These are phyloP conservation scores for Acleris literana DNA, from an alignment of 2,888 invertebrate species.

Conservation along the genomic window DNA sequence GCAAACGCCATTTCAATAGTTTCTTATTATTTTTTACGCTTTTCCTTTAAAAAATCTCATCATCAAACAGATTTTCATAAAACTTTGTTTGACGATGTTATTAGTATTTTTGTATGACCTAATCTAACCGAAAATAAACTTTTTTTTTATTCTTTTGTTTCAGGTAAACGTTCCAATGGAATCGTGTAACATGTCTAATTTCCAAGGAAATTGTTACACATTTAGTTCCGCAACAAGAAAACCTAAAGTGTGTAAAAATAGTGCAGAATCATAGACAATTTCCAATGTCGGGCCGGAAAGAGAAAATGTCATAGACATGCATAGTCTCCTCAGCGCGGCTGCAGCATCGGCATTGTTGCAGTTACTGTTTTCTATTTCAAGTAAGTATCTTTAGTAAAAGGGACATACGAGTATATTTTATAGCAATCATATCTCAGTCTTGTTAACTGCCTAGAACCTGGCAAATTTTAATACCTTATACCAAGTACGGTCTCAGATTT, in stretches of 20 bases:
- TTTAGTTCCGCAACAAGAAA: slow-evolving; percentile 58
- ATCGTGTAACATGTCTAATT: slow-evolving; percentile 4
- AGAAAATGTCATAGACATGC: slow-evolving; percentile 74
- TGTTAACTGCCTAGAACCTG: no score
- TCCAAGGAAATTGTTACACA: slow-evolving; percentile 9
- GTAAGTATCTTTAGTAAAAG: slow-evolving; percentile 47
- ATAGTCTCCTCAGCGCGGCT: slow-evolving; percentile 71
- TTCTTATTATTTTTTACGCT: no score
- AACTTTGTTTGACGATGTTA: no score
- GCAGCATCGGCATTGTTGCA: slow-evolving; percentile 74
- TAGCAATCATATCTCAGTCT: no score
- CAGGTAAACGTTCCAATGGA: slow-evolving; percentile 22
- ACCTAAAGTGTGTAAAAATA: slow-evolving; percentile 49
- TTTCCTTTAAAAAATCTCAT: no score
- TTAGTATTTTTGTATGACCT: no score
- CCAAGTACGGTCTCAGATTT: no score
- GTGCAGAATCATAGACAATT: slow-evolving; percentile 55
- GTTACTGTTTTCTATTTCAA: slow-evolving; percentile 69
- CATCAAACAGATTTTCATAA: no score
- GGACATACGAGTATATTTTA: no score
- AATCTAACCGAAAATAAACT: no score
- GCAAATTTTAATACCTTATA: no score
- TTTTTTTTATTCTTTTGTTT: slow-evolving; percentile 10
- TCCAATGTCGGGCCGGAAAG: slow-evolving; percentile 68
- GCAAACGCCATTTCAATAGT: no score